Conservation (phyloP, 2,888 invertebrate genomes). For the Agonopterix subpropinquella region DNA sequence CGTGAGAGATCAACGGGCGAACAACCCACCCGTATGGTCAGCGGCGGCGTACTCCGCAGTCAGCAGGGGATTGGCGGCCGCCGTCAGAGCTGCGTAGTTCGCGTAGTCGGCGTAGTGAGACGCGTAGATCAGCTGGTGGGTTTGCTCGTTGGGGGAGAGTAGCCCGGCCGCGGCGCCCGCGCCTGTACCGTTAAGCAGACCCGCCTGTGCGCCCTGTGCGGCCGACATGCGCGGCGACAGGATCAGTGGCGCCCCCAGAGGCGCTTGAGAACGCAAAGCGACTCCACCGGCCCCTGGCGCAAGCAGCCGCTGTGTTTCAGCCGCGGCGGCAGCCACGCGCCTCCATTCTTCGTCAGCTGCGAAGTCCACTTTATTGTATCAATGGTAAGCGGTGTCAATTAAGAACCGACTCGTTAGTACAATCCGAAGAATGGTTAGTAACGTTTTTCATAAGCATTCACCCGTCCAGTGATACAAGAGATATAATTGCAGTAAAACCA, state of each 20-base stretch:
- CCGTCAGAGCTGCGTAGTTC: constrained; percentile 91
- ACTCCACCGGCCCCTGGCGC: constrained; percentile 76
- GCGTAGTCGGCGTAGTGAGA: constrained; percentile 89
- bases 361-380: constrained; percentile 51
- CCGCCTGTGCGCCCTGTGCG: constrained; percentile 84
- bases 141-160: constrained; percentile 77
- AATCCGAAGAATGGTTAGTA: not conserved
- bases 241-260: constrained; percentile 94
- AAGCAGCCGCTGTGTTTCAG: constrained; percentile 86
- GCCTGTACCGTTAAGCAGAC: constrained; percentile 73
- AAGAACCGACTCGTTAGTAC: not conserved
- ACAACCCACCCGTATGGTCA: constrained; percentile 96
- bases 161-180: constrained; percentile 58
- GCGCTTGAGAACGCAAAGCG: constrained; percentile 81
- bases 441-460: not conserved
- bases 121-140: constrained; percentile 91
- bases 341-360: constrained; percentile 92
- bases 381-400: constrained; percentile 28
- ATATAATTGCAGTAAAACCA: constrained; percentile 39
- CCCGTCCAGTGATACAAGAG: constrained; percentile 1
- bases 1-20: constrained; percentile 64
- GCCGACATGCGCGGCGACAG: constrained; percentile 93
- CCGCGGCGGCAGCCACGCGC: constrained; percentile 87
- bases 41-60: constrained; percentile 87
- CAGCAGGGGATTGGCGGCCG: constrained; percentile 86